Base-by-base conservation (phyloP, 2,113 vertebrate genomes). In the Colistium nudipinnis region DNA sequence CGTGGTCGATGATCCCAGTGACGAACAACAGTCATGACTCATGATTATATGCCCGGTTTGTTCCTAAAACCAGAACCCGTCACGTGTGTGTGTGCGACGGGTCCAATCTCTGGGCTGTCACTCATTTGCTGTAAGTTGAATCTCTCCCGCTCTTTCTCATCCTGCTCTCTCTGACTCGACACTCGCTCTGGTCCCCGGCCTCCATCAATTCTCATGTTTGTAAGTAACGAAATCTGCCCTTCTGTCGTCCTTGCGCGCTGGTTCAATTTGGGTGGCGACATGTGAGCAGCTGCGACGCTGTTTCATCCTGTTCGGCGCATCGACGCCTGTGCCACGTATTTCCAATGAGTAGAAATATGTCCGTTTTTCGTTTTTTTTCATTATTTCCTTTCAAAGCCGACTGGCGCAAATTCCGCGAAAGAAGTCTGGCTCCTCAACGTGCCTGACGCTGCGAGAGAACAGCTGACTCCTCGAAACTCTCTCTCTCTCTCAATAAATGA, bases 21-120 rank as follows among this genome's bases (percentile, higher is more conserved):
- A 56, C 59, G 38, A 33, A 48, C 43, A 16, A 4, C 0, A 30
- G 5, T 22, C 20, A 36, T 66, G 55, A 67, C 39, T 52, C 6
- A 31, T 65, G 49, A 76, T 41, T 64, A 24, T n/a, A 68, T 57
- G 60, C 13, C 20, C 54, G 0, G 62, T 44, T 62, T 59, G 55
- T 63, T 70, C 55, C 7, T 61, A 35, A 48, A 13, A 36, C 44
- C 30, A 35, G 16, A 38, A n/a, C 44, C 28, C 4, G 70, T 51
- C 53, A 38, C 62, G 35, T 35, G 24, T 69, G n/a, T n/a, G n/a
- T n/a, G n/a, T n/a, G n/a, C n/a, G n/a, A n/a, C n/a, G n/a, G n/a
- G n/a, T n/a, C n/a, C n/a, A n/a, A n/a, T n/a, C n/a, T n/a, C n/a
- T n/a, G n/a, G n/a, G n/a, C n/a, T n/a, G n/a, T n/a, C n/a, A n/a